Evolutionary conservation across 1,140 invertebrate species (phyloP).

Genomic region (Hypothenemus hampei): DNA sequence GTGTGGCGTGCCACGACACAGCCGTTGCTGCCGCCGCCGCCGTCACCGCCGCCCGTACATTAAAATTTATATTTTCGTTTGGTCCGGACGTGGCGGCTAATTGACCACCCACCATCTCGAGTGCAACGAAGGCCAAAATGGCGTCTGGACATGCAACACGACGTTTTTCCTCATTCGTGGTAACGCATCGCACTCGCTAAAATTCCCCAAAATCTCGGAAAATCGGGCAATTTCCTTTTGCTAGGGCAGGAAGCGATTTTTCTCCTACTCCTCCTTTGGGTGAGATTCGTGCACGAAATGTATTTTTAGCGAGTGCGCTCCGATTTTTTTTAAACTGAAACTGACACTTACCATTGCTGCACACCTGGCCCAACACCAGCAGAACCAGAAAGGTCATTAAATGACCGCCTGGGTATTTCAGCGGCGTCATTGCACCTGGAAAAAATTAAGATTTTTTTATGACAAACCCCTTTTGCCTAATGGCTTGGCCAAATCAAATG

Average conservation of each 20-base stretch:
- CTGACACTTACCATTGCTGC: constrained; percentile 38
- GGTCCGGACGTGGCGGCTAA: constrained; percentile 22
- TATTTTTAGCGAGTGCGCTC: background rate
- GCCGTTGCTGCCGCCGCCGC: no score
- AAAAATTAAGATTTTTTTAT: constrained; percentile 30
- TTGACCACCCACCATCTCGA: constrained; percentile 23
- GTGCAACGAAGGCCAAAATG: constrained; percentile 16
- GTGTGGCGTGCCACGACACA: no score
- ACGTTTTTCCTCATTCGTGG: no score
- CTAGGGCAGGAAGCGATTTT: background rate
- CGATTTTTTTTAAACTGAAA: constrained; percentile 16
- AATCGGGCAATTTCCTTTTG: constrained; percentile 12
- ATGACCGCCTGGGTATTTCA: constrained; percentile 35
- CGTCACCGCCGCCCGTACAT: no score
- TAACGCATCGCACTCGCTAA: constrained; percentile 16
- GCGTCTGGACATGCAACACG: constrained; percentile 18
- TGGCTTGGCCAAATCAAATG: no score
- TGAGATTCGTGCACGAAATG: background rate
- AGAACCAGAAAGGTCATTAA: constrained; percentile 36
- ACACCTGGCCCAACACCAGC: constrained; percentile 34
- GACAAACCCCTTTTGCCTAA: constrained; percentile 31
- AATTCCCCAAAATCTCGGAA: constrained; percentile 10
- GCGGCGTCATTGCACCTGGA: constrained; percentile 34
- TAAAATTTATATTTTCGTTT: constrained; percentile 25
- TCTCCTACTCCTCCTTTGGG: background rate